Percentiles rank a stretch among this genome's conserved stretches.
Conservation (phyloP, 2,113 vertebrate species). For the rat (Rattus norvegicus) region GRCr8 NC_086022.1:80500001-80500500, state of each 20-base stretch:
- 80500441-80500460: not conserved
- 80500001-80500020: not conserved
- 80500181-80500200: conserved; percentile 13
- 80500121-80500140: not conserved
- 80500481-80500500: conserved; percentile 6
- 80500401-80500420: conserved; percentile 43
- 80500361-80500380: not conserved
- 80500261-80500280: not conserved
- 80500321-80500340: not conserved
- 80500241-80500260: not conserved
- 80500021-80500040: not conserved
- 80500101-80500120: not conserved
- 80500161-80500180: not conserved
- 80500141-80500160: not conserved
- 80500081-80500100: not conserved
- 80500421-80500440: not conserved
- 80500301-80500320: not conserved
- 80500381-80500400: not conserved
- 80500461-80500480: conserved; percentile 23
- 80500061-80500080: conserved; percentile 10
- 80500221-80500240: not conserved
- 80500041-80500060: not conserved
- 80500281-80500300: not conserved
- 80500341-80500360: not conserved
- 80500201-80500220: not conserved